Conservation (phyloP, 2,797 vertebrate species). For the Xenopus petersii region DNA sequence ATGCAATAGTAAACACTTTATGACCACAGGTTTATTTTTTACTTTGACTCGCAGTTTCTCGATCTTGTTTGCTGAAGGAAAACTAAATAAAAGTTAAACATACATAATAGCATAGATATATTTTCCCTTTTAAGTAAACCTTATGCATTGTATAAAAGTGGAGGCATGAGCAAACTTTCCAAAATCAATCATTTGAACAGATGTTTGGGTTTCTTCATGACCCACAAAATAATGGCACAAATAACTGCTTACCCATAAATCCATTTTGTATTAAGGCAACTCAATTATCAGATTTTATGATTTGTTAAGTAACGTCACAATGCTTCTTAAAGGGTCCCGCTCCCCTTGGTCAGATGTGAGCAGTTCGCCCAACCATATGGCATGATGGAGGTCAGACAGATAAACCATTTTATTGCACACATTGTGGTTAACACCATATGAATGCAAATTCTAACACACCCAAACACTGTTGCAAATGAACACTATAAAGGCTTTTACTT, state of each 20-base stretch:
- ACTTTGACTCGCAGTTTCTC: too few species aligned
- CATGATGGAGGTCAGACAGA: conserved; percentile 90
- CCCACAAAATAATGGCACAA: conserved; percentile 15
- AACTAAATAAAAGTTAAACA: too few species aligned
- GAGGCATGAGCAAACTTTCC: background rate
- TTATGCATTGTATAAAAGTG: background rate
- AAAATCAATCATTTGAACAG: conserved; percentile 22
- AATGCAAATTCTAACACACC: conserved; percentile 80
- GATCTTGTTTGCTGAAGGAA: too few species aligned
- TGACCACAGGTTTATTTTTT: too few species aligned
- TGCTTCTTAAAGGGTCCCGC: conserved; percentile 18
- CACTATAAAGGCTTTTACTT: conserved; percentile 60
- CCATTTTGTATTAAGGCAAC: conserved; percentile 3
- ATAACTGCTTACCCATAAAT: conserved; percentile 13
- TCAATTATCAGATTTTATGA: conserved; percentile 15
- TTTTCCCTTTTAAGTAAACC: too few species aligned
- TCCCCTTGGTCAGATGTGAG: conserved; percentile 52
- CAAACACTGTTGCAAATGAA: conserved; percentile 68
- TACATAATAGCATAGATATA: too few species aligned
- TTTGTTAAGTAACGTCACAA: conserved; percentile 25
- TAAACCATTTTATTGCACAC: conserved; percentile 79
- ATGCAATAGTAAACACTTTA: too few species aligned
- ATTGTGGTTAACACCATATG: conserved; percentile 88
- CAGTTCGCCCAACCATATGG: conserved; percentile 81
- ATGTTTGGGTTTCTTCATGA: conserved; percentile 24